These are phyloP conservation scores for Cheumatopsyche charites DNA, from an alignment of 1,140 invertebrate species.

Conservation along the genomic window DNA sequence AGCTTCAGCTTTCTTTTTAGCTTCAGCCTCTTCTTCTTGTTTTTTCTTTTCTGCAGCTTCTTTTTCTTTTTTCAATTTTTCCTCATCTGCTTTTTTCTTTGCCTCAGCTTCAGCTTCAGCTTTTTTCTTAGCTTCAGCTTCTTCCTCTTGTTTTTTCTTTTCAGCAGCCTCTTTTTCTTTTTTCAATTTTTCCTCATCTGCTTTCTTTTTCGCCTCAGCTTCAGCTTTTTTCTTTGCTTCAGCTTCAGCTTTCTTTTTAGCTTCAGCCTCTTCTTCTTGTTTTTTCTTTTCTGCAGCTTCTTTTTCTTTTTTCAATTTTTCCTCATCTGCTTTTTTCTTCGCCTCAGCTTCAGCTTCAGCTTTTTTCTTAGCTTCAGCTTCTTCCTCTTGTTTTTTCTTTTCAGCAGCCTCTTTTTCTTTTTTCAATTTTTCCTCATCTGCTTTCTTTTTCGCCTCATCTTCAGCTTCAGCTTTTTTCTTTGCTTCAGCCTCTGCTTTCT, in stretches of 20 bases:
- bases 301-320: slow-evolving; percentile 17
- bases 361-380: slow-evolving; percentile 28
- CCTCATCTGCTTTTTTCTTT: slow-evolving; percentile 26
- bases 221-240: slow-evolving; percentile 31
- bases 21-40: slow-evolving; percentile 25
- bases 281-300: slow-evolving; percentile 32
- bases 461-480: slow-evolving; percentile 16
- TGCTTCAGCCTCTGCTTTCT: neutral
- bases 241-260: slow-evolving; percentile 34
- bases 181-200: slow-evolving; percentile 49
- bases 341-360: slow-evolving; percentile 3
- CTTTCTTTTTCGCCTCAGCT: slow-evolving; percentile 36
- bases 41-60: slow-evolving; percentile 9
- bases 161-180: neutral
- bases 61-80: slow-evolving; percentile 37
- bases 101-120: slow-evolving; percentile 1
- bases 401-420: slow-evolving; percentile 3
- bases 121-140: slow-evolving; percentile 40
- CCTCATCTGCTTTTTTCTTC: slow-evolving; percentile 21
- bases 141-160: slow-evolving; percentile 45
- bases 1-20: slow-evolving; percentile 29
- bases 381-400: neutral
- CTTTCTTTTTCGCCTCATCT: slow-evolving; percentile 3
- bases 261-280: neutral
- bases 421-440: slow-evolving; percentile 5